Evolutionary conservation across 2,888 invertebrate species (phyloP), one percentile per base, ranked within the genome.

Genomic region (Ferdinandea cuprea): DNA sequence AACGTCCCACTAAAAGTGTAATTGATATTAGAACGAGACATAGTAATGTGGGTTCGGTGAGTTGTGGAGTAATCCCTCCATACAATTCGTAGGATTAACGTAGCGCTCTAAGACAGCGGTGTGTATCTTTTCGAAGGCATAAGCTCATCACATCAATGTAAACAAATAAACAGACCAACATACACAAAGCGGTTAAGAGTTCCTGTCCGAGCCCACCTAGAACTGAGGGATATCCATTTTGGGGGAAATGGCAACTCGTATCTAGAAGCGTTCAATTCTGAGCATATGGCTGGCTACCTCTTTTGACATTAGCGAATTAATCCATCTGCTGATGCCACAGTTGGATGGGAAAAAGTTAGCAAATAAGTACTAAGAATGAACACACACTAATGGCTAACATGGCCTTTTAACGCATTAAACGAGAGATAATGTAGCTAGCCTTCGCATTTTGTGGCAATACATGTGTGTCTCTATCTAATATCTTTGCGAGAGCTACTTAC

Each of bases 221-320:
- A 28, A 54, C 25, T 25, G 9, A 2, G 9, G 9, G 28, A 21
- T 17, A 69, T 46, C 63, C 54, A 9, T 68, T 40, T 56, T n/a
- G n/a, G n/a, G n/a, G 68, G 48, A 50, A 50, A 40, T 68, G 46
- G 30, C 56, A 9, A 32, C 15, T 56, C 52, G 58, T 71, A 56
- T 58, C 63, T 32, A 17, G 6, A 35, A 44, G 32, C 25, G 37
- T 50, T 17, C 6, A n/a, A n/a, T 32, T 42, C 13, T 17, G 21
- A 52, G 28, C 44, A 15, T 63, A 35, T 48, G 63, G 37, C 54
- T 32, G 40, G 11, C 63, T 52, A 65, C 65, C 58, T 65, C 78
- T 78, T 77, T 78, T 72, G 78, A 78, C 78, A 78, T 78, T 56
- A 74, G 37, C 40, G 59, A 71, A 81, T 81, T 77, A 81, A 81